These are phyloP conservation scores for Myotis daubentonii DNA, from an alignment of 2,797 vertebrate species.

Conservation along the genomic window DNA sequence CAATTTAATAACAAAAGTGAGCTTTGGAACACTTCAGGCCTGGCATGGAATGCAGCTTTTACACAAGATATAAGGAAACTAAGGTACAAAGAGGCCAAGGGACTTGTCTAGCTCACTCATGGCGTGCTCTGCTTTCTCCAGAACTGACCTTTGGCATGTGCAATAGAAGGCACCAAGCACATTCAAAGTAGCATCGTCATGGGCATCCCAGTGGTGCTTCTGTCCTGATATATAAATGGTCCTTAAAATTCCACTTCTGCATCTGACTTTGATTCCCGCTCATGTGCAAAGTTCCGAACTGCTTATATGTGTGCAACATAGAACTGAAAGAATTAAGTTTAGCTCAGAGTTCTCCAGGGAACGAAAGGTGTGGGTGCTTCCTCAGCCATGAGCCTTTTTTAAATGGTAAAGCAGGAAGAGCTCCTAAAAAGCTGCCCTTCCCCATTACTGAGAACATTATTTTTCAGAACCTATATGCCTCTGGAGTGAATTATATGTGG, in stretches of 20 bases:
- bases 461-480: background rate
- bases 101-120: background rate
- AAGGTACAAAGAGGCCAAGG: conserved; percentile 16
- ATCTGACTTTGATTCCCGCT: background rate
- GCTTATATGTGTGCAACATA: background rate
- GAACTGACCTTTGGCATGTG: background rate
- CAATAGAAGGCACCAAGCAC: background rate
- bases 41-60: conserved; percentile 84
- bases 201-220: background rate
- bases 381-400: background rate
- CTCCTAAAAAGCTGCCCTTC: background rate
- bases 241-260: background rate
- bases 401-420: background rate
- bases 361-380: background rate
- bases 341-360: background rate
- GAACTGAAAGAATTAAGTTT: background rate
- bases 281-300: background rate
- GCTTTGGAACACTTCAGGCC: conserved; percentile 74
- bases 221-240: background rate
- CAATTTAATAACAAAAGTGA: no score
- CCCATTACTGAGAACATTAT: background rate
- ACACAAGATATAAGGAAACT: conserved; percentile 76
- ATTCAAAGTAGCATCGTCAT: background rate
- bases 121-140: background rate
- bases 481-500: background rate